Base-by-base conservation (phyloP, 2,113 vertebrate genomes). In the Empidonax alnorum region DNA sequence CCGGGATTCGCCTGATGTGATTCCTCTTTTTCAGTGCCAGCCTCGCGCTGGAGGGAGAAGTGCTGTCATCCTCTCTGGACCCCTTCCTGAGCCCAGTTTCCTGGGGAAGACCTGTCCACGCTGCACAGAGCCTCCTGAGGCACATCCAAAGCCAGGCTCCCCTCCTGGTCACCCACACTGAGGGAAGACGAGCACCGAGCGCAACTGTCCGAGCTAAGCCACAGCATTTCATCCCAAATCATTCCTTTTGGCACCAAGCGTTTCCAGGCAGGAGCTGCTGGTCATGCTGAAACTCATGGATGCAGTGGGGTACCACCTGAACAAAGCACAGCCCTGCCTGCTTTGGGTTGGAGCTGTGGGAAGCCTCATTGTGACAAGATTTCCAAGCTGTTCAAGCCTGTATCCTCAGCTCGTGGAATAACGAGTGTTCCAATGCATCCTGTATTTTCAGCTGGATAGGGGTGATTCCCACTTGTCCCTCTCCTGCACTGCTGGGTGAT, bases 251-350 rank as follows among this genome's bases (percentile, higher is more conserved):
- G 35, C 53, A 41, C 25, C 0, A 7, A 66, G 50, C 7, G 1
- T n/a, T n/a, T 49, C 76, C 87, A 66, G 24, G 39, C 59, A 55
- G 67, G 61, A 84, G 53, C 31, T 55, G 30, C 28, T 0, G 0
- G 25, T 18, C 0, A 0, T 4, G 37, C 22, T 22, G 44, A 44
- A 8, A 3, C 37, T 23, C 12, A 1, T 3, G 65, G 82, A 49
- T 55, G 52, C 1, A 1, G 20, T 16, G 20, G 7, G 47, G 7
- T 18, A 7, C 7, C 47, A 31, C 4, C 4, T 6, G 3, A 44
- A 56, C 1, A 2, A 50, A 74, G 53, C 20, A 3, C 44, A 76
- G 27, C 41, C 47, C 52, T 42, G 27, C 9, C 68, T 52, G 49
- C 61, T 15, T 14, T 17, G 19, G 4, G 16, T 3, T 1, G 16